Conservation (phyloP, 2,888 invertebrate genomes). For the Fragum fragum region DNA sequence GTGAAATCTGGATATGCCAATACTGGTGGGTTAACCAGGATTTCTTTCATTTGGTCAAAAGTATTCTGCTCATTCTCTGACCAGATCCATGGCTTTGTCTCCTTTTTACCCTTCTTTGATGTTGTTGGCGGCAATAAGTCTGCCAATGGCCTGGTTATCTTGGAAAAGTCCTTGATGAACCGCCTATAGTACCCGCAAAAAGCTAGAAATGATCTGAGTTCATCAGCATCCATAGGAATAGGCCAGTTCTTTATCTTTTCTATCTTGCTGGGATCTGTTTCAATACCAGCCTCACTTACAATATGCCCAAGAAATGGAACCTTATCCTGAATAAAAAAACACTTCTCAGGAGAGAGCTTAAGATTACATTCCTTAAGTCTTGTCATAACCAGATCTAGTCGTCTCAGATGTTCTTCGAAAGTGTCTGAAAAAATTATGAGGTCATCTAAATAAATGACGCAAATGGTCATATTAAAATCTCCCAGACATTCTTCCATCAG, state of each 20-base stretch:
- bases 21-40: constrained; percentile 22
- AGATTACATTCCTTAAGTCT: constrained; percentile 7
- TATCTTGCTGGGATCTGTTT: not conserved
- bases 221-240: constrained; percentile 12
- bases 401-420: constrained; percentile 18
- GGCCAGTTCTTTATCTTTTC: not conserved
- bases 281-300: constrained; percentile 2
- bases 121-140: constrained; percentile 25
- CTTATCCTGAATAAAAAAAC: constrained; percentile 12
- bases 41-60: constrained; percentile 24
- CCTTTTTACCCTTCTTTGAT: constrained; percentile 13
- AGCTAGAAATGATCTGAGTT: constrained; percentile 17
- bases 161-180: constrained; percentile 15
- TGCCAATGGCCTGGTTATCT: constrained; percentile 8
- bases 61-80: constrained; percentile 20
- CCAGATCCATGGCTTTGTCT: constrained; percentile 39
- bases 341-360: constrained; percentile 13
- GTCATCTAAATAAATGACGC: too few relatives aligned
- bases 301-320: constrained; percentile 14
- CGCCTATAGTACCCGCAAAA: constrained; percentile 5
- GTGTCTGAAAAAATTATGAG: constrained; percentile 12
- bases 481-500: too few relatives aligned
- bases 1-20: constrained; percentile 41
- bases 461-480: constrained; percentile 19
- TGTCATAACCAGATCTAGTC: constrained; percentile 14